phyloP scores from a whole-genome alignment of 2,113 vertebrate species.

The Pterophyllum scalare region DNA sequence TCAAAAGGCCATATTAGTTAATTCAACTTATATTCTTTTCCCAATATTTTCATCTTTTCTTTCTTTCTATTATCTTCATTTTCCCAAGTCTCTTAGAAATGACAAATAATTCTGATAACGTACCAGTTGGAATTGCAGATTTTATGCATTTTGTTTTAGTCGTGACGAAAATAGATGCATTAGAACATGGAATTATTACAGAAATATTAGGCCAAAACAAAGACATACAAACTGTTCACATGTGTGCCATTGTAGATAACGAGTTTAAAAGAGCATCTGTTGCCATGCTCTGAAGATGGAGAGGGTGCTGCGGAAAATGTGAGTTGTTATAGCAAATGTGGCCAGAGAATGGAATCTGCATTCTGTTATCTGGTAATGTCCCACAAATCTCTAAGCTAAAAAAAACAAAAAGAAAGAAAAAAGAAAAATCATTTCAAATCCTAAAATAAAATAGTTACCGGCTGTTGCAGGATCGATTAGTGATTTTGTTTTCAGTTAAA shows the following conservation, averaged over 20 bases:
- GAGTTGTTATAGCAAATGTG: conserved; percentile 27
- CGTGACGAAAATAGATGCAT: conserved; percentile 34
- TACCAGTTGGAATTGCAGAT: conserved; percentile 6
- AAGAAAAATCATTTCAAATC: conserved; percentile 14
- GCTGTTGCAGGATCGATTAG: conserved; percentile 30
- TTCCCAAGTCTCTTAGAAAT: background rate
- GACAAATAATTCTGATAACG: background rate
- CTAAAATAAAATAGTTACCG: background rate
- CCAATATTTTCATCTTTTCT: background rate
- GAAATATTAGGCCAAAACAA: conserved; percentile 47
- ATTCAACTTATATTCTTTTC: background rate
- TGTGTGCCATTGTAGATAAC: conserved; percentile 62
- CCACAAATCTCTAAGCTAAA: conserved; percentile 14
- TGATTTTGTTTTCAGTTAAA: conserved; percentile 34
- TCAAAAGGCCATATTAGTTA: background rate
- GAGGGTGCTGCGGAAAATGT: conserved; percentile 64
- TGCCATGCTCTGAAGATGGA: conserved; percentile 69
- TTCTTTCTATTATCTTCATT: background rate
- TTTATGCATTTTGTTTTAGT: conserved; percentile 26
- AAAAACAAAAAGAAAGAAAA: background rate
- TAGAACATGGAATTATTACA: conserved; percentile 20
- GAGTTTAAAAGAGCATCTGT: conserved; percentile 69
- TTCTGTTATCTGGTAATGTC: conserved; percentile 29
- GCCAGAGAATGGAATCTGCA: conserved; percentile 16
- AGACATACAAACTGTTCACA: conserved; percentile 49